These are phyloP conservation scores for Falco punctatus DNA, from an alignment of 2,113 vertebrate genomes.

Conservation along the genomic window DNA sequence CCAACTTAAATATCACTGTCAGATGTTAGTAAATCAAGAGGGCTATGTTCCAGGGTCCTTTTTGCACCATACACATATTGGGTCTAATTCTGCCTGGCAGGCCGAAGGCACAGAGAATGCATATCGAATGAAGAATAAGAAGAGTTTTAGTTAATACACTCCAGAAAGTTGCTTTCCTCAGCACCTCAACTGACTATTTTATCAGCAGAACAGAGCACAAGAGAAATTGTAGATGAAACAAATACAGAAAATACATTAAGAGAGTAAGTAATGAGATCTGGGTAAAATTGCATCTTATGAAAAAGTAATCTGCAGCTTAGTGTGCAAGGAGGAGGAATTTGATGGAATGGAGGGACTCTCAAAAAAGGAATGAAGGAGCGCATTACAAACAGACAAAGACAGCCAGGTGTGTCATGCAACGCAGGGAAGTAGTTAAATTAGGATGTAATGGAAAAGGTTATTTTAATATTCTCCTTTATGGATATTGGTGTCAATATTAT, in stretches of 20 bases:
- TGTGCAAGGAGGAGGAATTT: slow-evolving; percentile 57
- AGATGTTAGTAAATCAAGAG: background rate
- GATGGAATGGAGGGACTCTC: slow-evolving; percentile 46
- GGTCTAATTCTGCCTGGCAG: background rate
- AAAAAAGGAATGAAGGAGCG: slow-evolving; percentile 54
- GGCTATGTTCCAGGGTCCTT: background rate
- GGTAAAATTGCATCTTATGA: slow-evolving; percentile 75
- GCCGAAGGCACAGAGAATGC: background rate
- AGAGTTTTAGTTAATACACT: slow-evolving; percentile 19
- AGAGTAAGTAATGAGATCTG: slow-evolving; percentile 78
- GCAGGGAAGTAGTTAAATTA: slow-evolving; percentile 56
- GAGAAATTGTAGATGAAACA: slow-evolving; percentile 66
- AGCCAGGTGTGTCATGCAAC: slow-evolving; percentile 28
- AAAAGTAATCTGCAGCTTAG: slow-evolving; percentile 77
- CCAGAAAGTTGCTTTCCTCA: background rate
- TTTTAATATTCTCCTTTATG: slow-evolving; percentile 57
- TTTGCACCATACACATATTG: rapidly evolving
- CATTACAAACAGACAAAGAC: slow-evolving; percentile 50
- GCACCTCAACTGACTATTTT: background rate
- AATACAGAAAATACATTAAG: slow-evolving; percentile 72
- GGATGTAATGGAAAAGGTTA: slow-evolving; percentile 53
- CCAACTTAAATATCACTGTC: background rate
- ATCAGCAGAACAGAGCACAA: slow-evolving; percentile 44
- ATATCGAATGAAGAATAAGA: background rate
- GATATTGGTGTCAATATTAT: slow-evolving; percentile 58